A percentile compares a stretch with the other conserved stretches of the same genome.
phyloP scores from a whole-genome alignment of 2,113 vertebrate species.

The Pomatostomus ruficeps region DNA sequence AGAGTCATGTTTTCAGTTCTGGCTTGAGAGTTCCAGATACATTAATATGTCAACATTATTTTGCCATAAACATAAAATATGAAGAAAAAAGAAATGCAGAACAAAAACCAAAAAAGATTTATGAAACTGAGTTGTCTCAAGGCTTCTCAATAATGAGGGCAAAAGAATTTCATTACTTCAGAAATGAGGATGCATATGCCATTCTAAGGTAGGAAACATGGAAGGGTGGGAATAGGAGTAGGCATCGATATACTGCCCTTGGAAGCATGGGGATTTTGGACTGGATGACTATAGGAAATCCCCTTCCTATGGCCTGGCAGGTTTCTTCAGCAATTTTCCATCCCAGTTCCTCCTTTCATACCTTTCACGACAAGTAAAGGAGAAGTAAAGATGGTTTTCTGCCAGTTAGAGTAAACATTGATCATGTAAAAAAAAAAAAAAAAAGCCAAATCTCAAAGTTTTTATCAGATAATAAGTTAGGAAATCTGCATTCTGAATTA shows the following conservation, averaged over 20 bases:
- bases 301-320: not conserved
- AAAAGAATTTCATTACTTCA: not conserved
- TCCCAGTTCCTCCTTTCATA: not conserved
- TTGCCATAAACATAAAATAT: not conserved
- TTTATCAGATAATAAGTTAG: not conserved
- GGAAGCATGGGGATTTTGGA: not conserved
- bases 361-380: not conserved
- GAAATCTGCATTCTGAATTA: not conserved
- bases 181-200: not conserved
- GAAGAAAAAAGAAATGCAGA: not conserved
- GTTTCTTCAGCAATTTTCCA: not conserved
- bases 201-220: not conserved
- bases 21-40: not conserved
- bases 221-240: not conserved
- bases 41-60: not conserved
- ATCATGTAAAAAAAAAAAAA: not conserved
- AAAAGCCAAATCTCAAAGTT: not conserved
- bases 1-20: not conserved
- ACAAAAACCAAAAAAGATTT: not conserved
- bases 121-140: not conserved
- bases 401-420: not conserved
- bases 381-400: not conserved
- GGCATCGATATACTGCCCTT: not conserved
- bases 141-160: not conserved
- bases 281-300: not conserved